Conservation (phyloP, 1,140 invertebrate species). For the Nephila pilipes region DNA sequence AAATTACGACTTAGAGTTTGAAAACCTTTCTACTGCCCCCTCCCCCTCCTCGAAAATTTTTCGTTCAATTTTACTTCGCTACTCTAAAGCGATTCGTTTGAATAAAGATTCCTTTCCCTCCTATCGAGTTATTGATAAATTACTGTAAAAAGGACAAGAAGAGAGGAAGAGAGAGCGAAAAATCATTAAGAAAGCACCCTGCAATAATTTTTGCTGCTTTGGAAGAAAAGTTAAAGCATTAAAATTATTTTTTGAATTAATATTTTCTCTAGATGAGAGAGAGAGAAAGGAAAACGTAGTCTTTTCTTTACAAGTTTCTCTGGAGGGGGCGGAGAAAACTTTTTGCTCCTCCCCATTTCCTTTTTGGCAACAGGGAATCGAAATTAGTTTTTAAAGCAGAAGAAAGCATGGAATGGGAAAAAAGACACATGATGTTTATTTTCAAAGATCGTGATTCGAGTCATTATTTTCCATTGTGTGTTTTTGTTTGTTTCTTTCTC, state of each 20-base stretch:
- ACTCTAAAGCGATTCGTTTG: slow-evolving; percentile 64
- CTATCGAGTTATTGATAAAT: slow-evolving; percentile 75
- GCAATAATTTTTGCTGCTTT: slow-evolving; percentile 58
- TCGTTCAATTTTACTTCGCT: slow-evolving; percentile 48
- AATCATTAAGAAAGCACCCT: slow-evolving; percentile 46
- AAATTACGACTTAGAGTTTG: slow-evolving; percentile 70
- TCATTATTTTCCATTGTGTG: slow-evolving; percentile 58
- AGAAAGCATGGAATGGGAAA: slow-evolving; percentile 58
- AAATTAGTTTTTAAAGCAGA: slow-evolving; percentile 52
- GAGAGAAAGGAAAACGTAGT: slow-evolving; percentile 11
- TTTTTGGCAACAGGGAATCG: slow-evolving; percentile 28
- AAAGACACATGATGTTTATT: slow-evolving; percentile 67
- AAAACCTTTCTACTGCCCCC: slow-evolving; percentile 44
- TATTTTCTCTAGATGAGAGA: slow-evolving; percentile 42
- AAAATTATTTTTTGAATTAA: slow-evolving; percentile 75
- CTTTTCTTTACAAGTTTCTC: slow-evolving; percentile 18
- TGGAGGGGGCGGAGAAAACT: not conserved
- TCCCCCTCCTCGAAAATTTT: not conserved
- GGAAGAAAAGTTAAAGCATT: slow-evolving; percentile 64
- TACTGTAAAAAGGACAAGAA: slow-evolving; percentile 40
- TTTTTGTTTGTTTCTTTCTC: slow-evolving; percentile 20
- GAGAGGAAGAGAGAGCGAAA: not conserved
- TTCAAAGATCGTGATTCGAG: slow-evolving; percentile 58
- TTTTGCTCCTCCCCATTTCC: slow-evolving; percentile 15
- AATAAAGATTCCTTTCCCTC: slow-evolving; percentile 57